These are phyloP conservation scores for Gymnothorax javanicus DNA, from an alignment of 2,797 vertebrate species.

Conservation along the genomic window DNA sequence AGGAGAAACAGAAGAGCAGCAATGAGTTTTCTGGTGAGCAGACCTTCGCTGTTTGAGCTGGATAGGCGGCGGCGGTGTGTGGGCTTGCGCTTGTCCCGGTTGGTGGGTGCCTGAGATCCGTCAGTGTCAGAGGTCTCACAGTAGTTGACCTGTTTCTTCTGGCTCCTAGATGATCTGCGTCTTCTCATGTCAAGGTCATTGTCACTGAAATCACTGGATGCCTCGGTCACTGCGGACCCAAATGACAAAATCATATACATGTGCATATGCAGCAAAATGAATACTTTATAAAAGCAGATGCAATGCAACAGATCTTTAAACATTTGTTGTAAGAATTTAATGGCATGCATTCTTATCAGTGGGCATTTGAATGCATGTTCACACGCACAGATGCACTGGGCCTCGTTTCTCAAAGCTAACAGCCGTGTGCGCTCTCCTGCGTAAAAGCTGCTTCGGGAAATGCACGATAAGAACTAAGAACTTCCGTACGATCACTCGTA, in stretches of 20 bases:
- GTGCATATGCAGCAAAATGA: background rate
- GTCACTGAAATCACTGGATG: slow-evolving; percentile 90
- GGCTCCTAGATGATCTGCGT: slow-evolving; percentile 89
- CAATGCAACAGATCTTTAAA: background rate
- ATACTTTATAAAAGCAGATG: background rate
- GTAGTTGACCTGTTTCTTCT: slow-evolving; percentile 92
- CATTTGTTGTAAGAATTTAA: too few species aligned
- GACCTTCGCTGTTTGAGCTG: slow-evolving; percentile 89
- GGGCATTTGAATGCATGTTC: too few species aligned
- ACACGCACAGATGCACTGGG: too few species aligned
- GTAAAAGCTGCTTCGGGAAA: too few species aligned
- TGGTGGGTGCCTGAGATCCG: slow-evolving; percentile 80
- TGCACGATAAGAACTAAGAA: too few species aligned
- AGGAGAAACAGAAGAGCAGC: background rate
- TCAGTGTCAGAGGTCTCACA: slow-evolving; percentile 93
- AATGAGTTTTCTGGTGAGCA: slow-evolving; percentile 39
- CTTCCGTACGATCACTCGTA: too few species aligned
- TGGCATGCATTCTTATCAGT: too few species aligned
- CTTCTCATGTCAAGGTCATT: slow-evolving; percentile 90
- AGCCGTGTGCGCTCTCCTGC: too few species aligned
- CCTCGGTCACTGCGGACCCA: slow-evolving; percentile 79
- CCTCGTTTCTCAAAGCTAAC: too few species aligned
- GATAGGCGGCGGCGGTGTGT: slow-evolving; percentile 73
- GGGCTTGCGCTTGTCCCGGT: slow-evolving; percentile 72
- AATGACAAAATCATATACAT: slow-evolving; percentile 21